Evolutionary conservation across 92 coral and sea anemone genomes (phyloP).

Genomic region (Epizoanthus ramosus): DNA sequence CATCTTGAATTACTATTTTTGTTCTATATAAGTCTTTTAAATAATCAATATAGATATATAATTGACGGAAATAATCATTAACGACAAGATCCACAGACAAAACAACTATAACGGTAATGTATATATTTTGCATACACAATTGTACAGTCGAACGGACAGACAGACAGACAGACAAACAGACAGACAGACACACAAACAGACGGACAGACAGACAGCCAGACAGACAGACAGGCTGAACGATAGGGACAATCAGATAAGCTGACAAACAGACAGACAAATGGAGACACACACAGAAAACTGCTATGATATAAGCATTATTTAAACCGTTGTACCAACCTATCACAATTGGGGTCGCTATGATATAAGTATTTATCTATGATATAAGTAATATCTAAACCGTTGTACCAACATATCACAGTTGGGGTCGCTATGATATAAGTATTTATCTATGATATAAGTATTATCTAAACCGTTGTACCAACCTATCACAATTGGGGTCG

Average conservation of each 20-base stretch:
- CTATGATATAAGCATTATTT: not conserved
- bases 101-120: not conserved
- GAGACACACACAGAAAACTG: not conserved
- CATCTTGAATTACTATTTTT: no score
- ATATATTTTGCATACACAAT: conserved; percentile 30
- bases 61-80: no score
- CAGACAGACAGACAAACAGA: no score
- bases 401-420: conserved; percentile 23
- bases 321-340: conserved; percentile 14
- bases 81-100: not conserved
- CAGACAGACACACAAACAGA: no score
- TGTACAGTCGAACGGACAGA: not conserved
- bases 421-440: no score
- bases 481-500: conserved; percentile 39
- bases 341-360: conserved; percentile 33
- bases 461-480: not conserved
- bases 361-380: no score
- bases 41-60: no score
- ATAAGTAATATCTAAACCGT: not conserved
- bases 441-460: no score
- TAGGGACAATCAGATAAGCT: not conserved
- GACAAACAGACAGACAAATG: no score
- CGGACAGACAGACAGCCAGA: no score
- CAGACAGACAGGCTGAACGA: no score
- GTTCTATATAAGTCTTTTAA: no score